Evolutionary conservation across 2,113 vertebrate genomes (phyloP), one percentile per base, ranked within the genome.

Genomic region (Zapornia atra): DNA sequence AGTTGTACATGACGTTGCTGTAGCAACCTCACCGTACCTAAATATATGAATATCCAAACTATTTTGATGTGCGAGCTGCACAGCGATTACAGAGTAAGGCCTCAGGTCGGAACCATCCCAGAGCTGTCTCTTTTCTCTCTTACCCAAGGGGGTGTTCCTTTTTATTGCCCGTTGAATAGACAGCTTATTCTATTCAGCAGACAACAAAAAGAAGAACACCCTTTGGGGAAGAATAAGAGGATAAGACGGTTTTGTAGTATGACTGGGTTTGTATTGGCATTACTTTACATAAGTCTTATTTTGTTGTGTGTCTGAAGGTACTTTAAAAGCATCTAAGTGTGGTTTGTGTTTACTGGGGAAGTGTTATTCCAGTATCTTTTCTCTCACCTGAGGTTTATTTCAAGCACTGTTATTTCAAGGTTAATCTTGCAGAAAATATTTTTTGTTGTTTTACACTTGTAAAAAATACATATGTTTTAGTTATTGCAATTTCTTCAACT

Each of bases 21-120:
- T 93, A 90, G 81, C 66, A 96, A 95, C 83, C 40, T 78, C 77
- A 44, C 34, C 25, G 11, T 86, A 85, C 46, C 46, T 89, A 82
- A 93, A 87, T 69, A 44, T 33, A 36, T 33, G 46, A 78, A 69
- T 82, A 90, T 81, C 51, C 78, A 48, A 66, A 65, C 11, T 51
- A 16, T 86, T 94, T 69, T 73, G 25, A 61, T 86, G n/a, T 79
- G 44, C 61, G 61, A 88, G 42, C 44, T 76, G 80, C 78, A 42
- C 63, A 13, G 76, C 24, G 73, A 76, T 59, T 68, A 34, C 54
- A 70, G 83, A 81, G 54, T 24, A 81, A 86, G 33, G 53, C 48
- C 31, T 86, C 40, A 36, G 65, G 54, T 90, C 0, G 1, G 53
- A 90, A 79, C 53, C 83, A 22, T 63, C 60, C 81, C 64, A 77